phyloP scores from a whole-genome alignment of 2,888 invertebrate genomes.

The Lapara coniferarum region DNA sequence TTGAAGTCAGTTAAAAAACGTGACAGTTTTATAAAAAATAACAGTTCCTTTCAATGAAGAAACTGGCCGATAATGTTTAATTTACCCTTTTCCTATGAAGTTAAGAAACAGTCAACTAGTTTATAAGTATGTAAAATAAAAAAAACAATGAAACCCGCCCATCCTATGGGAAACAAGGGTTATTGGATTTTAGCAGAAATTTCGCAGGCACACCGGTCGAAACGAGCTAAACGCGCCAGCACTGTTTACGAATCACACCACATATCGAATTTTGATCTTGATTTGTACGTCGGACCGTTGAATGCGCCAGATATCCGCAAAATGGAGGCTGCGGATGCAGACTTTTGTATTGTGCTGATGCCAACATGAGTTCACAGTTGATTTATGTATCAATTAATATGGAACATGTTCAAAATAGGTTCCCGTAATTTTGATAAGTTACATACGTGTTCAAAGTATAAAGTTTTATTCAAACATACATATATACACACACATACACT shows the following conservation, averaged over 20 bases:
- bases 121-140: conserved; percentile 37
- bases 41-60: too few relatives aligned
- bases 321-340: conserved; percentile 55
- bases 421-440: neutral
- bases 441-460: neutral
- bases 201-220: conserved; percentile 51
- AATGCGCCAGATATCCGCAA: conserved; percentile 60
- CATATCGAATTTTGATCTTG: conserved; percentile 75
- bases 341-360: conserved; percentile 11
- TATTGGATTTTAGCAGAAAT: conserved; percentile 80
- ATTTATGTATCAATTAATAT: neutral
- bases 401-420: neutral
- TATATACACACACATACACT: too few relatives aligned
- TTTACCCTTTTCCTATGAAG: too few relatives aligned
- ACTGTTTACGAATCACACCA: conserved; percentile 70
- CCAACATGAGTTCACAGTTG: neutral
- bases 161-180: conserved; percentile 45
- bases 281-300: conserved; percentile 58
- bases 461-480: neutral
- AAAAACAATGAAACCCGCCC: conserved; percentile 45
- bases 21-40: too few relatives aligned
- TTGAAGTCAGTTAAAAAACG: too few relatives aligned
- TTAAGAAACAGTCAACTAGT: neutral
- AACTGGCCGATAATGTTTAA: too few relatives aligned
- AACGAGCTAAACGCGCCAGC: conserved; percentile 56